These are phyloP conservation scores for Zygothrica quintamaculata DNA, from an alignment of 2,888 invertebrate genomes.

Conservation along the genomic window DNA sequence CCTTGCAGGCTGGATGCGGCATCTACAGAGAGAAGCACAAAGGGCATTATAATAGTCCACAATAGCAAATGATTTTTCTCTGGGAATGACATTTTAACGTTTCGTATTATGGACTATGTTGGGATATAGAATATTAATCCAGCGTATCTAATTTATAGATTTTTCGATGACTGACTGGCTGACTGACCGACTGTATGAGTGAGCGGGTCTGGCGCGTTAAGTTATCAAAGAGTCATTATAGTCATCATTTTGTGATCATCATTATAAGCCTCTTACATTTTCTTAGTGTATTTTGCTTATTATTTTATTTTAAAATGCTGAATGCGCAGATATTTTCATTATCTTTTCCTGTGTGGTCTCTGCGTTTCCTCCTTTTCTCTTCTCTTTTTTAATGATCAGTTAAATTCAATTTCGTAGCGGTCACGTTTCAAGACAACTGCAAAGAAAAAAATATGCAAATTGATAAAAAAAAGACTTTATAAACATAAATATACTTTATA, in stretches of 20 bases:
- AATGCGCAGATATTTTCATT: slow-evolving; percentile 7
- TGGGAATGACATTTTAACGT: slow-evolving; percentile 81
- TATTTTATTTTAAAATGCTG: slow-evolving; percentile 9
- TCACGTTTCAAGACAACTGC: slow-evolving; percentile 31
- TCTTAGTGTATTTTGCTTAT: slow-evolving; percentile 5
- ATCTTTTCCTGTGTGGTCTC: slow-evolving; percentile 2
- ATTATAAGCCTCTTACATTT: slow-evolving; percentile 32
- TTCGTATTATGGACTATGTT: slow-evolving; percentile 21
- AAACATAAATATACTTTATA: neutral
- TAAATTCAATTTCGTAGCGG: slow-evolving; percentile 11
- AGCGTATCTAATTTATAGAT: slow-evolving; percentile 14
- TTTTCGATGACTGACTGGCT: slow-evolving; percentile 3
- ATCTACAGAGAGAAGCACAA: slow-evolving; percentile 76
- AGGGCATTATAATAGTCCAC: slow-evolving; percentile 80
- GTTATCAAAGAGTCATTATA: slow-evolving; percentile 17
- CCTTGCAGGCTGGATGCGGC: slow-evolving; percentile 82
- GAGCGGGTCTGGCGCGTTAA: slow-evolving; percentile 13
- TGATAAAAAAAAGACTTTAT: neutral
- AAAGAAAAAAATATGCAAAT: slow-evolving; percentile 25
- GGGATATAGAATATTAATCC: slow-evolving; percentile 18
- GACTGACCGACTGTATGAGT: no score
- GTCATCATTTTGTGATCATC: slow-evolving; percentile 24
- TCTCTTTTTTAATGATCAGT: slow-evolving; percentile 1
- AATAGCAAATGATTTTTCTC: slow-evolving; percentile 83
- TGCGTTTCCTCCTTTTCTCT: no score